These are phyloP conservation scores for Antennarius maculatus DNA, from an alignment of 2,797 vertebrate genomes.

Conservation along the genomic window DNA sequence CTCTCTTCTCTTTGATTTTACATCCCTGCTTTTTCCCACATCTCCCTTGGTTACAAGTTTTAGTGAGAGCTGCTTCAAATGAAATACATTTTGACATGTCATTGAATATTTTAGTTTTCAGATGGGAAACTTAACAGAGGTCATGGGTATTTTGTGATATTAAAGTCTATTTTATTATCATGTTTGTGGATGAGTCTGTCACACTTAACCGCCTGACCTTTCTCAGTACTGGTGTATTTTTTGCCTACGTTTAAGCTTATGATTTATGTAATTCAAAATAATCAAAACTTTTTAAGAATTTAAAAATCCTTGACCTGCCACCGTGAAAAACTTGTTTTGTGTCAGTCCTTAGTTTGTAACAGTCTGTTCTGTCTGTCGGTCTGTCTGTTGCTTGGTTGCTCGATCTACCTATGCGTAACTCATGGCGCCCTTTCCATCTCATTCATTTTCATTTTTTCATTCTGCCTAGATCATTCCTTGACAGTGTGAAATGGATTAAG, in stretches of 20 bases:
- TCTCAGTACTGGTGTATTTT: slow-evolving; percentile 3
- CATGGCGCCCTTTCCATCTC: slow-evolving; percentile 29
- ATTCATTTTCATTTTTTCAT: slow-evolving; percentile 25
- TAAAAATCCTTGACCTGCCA: too few species aligned
- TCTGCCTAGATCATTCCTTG: slow-evolving; percentile 32
- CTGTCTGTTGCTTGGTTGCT: too few species aligned
- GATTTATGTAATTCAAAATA: background rate
- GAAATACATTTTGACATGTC: slow-evolving; percentile 20
- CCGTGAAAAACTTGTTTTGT: too few species aligned
- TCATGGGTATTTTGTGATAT: slow-evolving; percentile 23
- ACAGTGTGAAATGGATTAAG: slow-evolving; percentile 33
- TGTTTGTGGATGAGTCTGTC: slow-evolving; percentile 4
- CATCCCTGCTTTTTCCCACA: background rate
- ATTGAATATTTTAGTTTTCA: slow-evolving; percentile 1
- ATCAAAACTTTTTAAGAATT: background rate
- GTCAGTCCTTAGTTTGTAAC: too few species aligned
- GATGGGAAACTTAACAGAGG: slow-evolving; percentile 21
- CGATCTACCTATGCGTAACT: background rate
- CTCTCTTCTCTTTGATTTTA: slow-evolving; percentile 7
- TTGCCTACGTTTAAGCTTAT: too few species aligned
- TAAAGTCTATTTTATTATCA: slow-evolving; percentile 23
- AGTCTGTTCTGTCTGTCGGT: too few species aligned
- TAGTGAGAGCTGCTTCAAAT: background rate
- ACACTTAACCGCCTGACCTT: slow-evolving; percentile 27
- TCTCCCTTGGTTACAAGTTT: background rate